Conservation (phyloP, 2,797 vertebrate species). For the Gila robusta region DNA sequence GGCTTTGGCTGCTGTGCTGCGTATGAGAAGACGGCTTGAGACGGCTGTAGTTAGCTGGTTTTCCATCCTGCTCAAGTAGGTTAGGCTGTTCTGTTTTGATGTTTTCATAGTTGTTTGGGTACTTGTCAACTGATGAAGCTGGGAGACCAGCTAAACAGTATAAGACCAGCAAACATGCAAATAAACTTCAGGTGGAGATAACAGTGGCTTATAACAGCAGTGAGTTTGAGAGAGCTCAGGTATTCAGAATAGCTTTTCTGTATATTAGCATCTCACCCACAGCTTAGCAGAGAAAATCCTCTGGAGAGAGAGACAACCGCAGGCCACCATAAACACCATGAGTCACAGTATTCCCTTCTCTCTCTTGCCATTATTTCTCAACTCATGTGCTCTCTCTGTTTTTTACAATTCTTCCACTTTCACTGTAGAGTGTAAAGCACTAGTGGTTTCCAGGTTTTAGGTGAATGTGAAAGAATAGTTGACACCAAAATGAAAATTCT, state of each 20-base stretch:
- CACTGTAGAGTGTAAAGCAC: neutral
- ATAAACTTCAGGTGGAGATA: neutral
- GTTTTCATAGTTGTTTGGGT: neutral
- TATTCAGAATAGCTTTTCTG: neutral
- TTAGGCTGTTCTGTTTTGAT: neutral
- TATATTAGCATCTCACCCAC: conserved; percentile 24
- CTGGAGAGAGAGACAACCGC: conserved; percentile 21
- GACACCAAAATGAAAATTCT: too few relatives aligned
- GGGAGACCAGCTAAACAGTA: neutral
- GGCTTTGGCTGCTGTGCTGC: too few relatives aligned
- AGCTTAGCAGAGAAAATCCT: conserved; percentile 43
- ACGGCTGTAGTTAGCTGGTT: neutral
- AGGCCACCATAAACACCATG: conserved; percentile 43
- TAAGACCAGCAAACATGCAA: neutral
- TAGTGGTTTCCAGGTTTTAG: neutral
- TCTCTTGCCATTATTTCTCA: conserved; percentile 1
- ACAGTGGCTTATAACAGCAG: neutral
- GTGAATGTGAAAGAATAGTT: too few relatives aligned
- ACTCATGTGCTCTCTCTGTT: neutral
- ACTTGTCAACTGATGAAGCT: too few relatives aligned
- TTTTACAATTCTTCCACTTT: neutral
- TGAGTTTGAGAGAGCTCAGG: neutral
- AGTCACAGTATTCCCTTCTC: conserved; percentile 52
- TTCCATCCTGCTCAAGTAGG: too few relatives aligned
- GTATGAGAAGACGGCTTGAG: too few relatives aligned